These are phyloP conservation scores for Pseudopipra pipra DNA, from an alignment of 2,113 vertebrate genomes.

Conservation along the genomic window DNA sequence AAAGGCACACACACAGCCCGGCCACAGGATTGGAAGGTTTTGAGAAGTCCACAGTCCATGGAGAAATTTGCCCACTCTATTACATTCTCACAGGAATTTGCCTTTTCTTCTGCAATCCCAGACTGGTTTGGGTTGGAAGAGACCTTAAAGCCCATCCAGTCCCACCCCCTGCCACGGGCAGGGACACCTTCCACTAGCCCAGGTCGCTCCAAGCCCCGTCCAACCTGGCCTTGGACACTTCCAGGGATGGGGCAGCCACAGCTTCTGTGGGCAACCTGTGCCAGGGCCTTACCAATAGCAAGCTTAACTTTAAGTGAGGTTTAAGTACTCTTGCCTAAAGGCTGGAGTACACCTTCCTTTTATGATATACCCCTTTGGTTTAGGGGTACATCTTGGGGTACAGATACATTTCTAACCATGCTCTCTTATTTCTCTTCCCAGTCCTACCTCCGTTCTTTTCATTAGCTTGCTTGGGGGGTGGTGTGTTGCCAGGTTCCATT, in stretches of 20 bases:
- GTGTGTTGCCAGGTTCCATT: background rate
- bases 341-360: background rate
- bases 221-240: accelerated
- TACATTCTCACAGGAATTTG: background rate
- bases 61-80: background rate
- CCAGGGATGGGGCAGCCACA: background rate
- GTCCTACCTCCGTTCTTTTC: background rate
- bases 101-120: background rate
- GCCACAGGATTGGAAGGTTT: background rate
- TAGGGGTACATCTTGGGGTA: background rate
- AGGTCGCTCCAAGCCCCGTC: accelerated
- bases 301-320: background rate
- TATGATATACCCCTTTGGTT: background rate
- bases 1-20: background rate
- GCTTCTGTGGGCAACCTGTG: background rate
- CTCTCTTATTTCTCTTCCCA: background rate
- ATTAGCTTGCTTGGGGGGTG: background rate
- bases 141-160: accelerated
- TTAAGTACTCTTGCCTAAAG: background rate
- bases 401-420: background rate
- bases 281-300: background rate
- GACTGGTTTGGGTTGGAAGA: too few relatives aligned
- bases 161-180: background rate
- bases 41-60: background rate
- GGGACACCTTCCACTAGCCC: background rate